Base-by-base conservation (phyloP, 2,113 vertebrate species). In the Salvelinus fontinalis region DNA sequence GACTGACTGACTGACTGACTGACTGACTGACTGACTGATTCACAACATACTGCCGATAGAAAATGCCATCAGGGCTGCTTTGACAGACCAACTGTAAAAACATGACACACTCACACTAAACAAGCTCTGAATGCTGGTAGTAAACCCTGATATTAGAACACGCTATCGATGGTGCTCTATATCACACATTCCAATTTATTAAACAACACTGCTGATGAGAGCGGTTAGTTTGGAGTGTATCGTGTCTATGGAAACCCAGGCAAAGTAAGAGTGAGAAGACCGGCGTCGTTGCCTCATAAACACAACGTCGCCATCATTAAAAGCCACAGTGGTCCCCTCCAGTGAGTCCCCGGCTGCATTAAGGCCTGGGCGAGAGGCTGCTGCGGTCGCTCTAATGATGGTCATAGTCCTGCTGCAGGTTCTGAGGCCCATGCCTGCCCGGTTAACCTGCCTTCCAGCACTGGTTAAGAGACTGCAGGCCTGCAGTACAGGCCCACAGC, bases 321-420 rank as follows among this genome's bases (percentile, higher is more conserved):
- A 89, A 87, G 80, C 78, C 75, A 81, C 73, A 81, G 79, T 1
- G 70, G 74, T 80, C 79, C 69, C 88, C 73, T 3, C 27, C 14
- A 59, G 81, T 83, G 73, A 85, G 18, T 29, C 1, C 48, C 79
- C 79, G 34, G 4, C 51, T 83, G 81, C 82, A 85, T 86, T 83
- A 79, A 84, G 76, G 85, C 81, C 48, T 34, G 71, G 72, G 24
- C 16, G 79, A n/a, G 81, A 87, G 81, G 75, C 84, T 9, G 59
- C 80, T 89, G 84, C 78, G 84, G 87, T 81, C 80, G 67, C 65
- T 0, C 81, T 91, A 87, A 92, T 87, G 85, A 90, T 84, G 89
- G 83, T 84, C 79, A 81, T 75, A 80, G 85, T 84, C 71, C 66
- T 84, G 84, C 82, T 85, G 81, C 84, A 88, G 75, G 81, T 75